These are phyloP conservation scores for roundworm (Caenorhabditis elegans) DNA, from an alignment of 1,140 invertebrate species.

Conservation along the genomic window DNA sequence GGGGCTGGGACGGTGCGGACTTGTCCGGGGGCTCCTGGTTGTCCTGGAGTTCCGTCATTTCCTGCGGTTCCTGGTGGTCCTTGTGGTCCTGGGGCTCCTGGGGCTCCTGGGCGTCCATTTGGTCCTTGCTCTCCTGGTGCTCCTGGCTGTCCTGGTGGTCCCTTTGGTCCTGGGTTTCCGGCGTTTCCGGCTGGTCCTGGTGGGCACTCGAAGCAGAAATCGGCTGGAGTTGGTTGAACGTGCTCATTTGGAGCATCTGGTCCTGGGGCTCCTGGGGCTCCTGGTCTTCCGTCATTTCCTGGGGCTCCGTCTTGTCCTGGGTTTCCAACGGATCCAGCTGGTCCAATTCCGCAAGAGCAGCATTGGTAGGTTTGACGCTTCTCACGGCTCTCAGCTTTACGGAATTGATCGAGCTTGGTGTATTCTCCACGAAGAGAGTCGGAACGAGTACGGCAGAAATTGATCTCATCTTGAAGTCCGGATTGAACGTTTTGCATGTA, in stretches of 20 bases:
- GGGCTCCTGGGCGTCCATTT: slow-evolving; percentile 57
- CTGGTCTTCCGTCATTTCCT: slow-evolving; percentile 44
- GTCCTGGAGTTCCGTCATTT: slow-evolving; percentile 35
- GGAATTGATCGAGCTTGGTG: slow-evolving; percentile 42
- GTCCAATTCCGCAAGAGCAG: slow-evolving; percentile 45
- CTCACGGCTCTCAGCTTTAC: slow-evolving; percentile 38
- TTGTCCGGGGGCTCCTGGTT: slow-evolving; percentile 44
- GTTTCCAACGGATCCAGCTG: slow-evolving; percentile 44
- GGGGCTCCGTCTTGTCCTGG: slow-evolving; percentile 47
- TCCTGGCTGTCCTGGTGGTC: slow-evolving; percentile 37
- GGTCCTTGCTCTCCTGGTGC: slow-evolving; percentile 36
- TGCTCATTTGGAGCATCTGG: slow-evolving; percentile 44
- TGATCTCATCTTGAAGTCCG: slow-evolving; percentile 46
- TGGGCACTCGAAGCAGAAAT: slow-evolving; percentile 50
- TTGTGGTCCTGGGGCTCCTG: slow-evolving; percentile 54
- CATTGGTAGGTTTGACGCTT: slow-evolving; percentile 42
- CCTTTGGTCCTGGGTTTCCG: slow-evolving; percentile 23
- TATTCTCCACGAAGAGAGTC: slow-evolving; percentile 42
- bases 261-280: slow-evolving; percentile 43
- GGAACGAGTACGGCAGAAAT: slow-evolving; percentile 45
- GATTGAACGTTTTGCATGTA: slow-evolving; percentile 48
- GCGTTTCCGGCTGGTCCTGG: slow-evolving; percentile 34
- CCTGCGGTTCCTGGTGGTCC: slow-evolving; percentile 49
- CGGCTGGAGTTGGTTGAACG: slow-evolving; percentile 44
- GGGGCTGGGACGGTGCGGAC: slow-evolving; percentile 18